Evolutionary conservation across 2,888 invertebrate species (phyloP), one percentile per base, ranked within the genome.

Genomic region (Hyppa rectilinea): DNA sequence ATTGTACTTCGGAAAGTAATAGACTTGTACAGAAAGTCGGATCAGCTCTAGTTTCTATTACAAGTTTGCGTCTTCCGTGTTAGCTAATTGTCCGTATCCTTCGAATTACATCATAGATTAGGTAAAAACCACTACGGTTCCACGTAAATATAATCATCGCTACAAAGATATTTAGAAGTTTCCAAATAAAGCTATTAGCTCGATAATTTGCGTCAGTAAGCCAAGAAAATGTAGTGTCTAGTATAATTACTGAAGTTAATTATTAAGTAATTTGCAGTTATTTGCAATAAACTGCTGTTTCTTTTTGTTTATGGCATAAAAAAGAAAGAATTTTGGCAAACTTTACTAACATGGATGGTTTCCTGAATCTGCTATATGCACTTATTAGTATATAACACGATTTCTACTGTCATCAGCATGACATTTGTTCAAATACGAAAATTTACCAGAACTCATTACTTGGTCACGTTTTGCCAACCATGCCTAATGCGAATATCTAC

Each of bases 1-100:
- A 67, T 80, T 72, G 68, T 78, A 71, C 70, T 78, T 38, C 80
- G 72, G 83, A 86, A 85, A 88, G 87, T 86, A 84, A 85, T 82
- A 80, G 81, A 85, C 83, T 80, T 81, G 85, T 83, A 87, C 86
- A 85, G 89, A 88, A 90, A 89, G 89, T 85, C 86, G 83, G 85
- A 81, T 85, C 59, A 79, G 83, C 87, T 87, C 85, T 74, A 88
- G 88, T 92, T 91, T 90, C 86, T 88, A 87, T 86, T 86, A 77
- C 86, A 61, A 81, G 89, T 92, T 92, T 91, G 82, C 85, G 81
- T 90, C 91, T 94, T 93, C 93, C 93, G 92, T 86, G 88, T 92
- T 69, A 80, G 79, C 80, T 93, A 93, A 93, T 92, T 89, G 91
- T 86, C 87, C 78, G 87, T 90, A 93, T 94, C 93, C 93, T 92